phyloP scores from a whole-genome alignment of 2,113 vertebrate species.

The Larimichthys polyactis region DNA sequence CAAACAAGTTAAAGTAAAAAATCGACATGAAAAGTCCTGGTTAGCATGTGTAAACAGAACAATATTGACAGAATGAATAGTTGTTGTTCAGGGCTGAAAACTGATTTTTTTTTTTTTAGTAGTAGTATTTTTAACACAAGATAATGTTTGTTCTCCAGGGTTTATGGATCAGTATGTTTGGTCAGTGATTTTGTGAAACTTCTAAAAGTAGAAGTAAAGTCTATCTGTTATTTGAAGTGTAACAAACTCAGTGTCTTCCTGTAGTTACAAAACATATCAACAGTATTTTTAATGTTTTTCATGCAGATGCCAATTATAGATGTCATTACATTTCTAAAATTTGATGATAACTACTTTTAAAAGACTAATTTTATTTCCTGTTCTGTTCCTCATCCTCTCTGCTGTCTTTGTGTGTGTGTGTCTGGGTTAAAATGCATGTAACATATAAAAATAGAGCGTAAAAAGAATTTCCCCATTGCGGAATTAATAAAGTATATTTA shows the following conservation, averaged over 20 bases:
- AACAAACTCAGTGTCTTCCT: not conserved
- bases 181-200: not conserved
- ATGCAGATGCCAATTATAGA: not conserved
- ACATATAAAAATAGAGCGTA: no score
- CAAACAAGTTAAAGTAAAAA: not conserved
- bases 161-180: not conserved
- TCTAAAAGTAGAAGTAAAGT: not conserved
- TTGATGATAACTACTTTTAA: conserved; percentile 29
- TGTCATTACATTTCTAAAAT: not conserved
- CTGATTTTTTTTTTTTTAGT: no score
- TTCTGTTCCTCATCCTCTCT: not conserved
- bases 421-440: no score
- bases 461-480: no score
- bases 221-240: not conserved
- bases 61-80: not conserved
- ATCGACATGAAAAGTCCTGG: not conserved
- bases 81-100: not conserved
- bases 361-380: not conserved
- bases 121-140: no score
- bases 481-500: not conserved
- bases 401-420: conserved; percentile 9
- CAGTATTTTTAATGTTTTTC: not conserved
- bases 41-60: not conserved
- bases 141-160: no score
- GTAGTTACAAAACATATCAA: not conserved